Conservation (phyloP, 2,113 vertebrate genomes). For the Agelaius tricolor region DNA sequence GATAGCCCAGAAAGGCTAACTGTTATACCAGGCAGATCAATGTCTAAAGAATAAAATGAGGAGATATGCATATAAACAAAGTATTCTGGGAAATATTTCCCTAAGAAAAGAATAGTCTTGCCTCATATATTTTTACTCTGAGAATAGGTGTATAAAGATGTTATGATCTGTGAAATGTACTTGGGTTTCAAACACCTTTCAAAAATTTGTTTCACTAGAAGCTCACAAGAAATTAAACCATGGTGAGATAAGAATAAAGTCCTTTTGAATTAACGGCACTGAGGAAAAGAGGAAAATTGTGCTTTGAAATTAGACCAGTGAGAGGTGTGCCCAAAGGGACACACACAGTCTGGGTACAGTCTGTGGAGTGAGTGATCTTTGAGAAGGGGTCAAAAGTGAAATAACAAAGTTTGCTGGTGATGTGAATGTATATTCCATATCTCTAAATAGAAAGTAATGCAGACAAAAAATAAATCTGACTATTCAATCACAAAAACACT, state of each 20-base stretch:
- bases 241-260: background rate
- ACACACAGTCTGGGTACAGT: rapidly evolving
- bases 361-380: background rate
- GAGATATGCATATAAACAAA: background rate
- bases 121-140: background rate
- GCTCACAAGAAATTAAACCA: background rate
- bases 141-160: background rate
- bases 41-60: background rate
- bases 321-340: background rate
- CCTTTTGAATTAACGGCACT: background rate
- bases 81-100: background rate
- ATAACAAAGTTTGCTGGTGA: background rate
- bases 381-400: background rate
- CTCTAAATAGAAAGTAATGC: background rate
- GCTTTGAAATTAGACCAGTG: background rate
- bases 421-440: background rate
- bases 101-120: background rate
- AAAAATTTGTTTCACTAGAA: background rate
- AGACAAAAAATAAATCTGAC: background rate
- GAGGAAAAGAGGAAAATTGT: background rate
- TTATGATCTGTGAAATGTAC: background rate
- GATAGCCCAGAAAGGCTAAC: background rate
- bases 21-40: background rate
- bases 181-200: background rate
- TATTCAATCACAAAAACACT: background rate